Conservation (phyloP, 2,113 vertebrate genomes). For the Campylorhamphus procurvoides region DNA sequence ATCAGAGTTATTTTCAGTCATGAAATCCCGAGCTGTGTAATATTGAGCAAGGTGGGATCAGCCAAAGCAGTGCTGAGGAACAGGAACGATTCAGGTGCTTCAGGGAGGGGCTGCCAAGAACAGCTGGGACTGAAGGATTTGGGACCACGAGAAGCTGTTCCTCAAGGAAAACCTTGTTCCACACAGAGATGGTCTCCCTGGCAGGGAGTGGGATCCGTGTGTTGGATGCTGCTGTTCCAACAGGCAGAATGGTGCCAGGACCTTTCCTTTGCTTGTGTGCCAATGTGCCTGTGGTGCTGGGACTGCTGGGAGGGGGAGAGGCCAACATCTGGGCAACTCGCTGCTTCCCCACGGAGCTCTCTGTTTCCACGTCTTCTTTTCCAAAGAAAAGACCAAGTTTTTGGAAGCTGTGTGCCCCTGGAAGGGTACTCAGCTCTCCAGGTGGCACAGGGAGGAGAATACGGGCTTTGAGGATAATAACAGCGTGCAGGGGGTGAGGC, state of each 20-base stretch:
- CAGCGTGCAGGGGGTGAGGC: neutral
- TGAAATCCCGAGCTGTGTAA: neutral
- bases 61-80: fast-evolving
- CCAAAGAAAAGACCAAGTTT: neutral
- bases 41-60: fast-evolving
- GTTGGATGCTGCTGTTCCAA: neutral
- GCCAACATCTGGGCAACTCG: neutral
- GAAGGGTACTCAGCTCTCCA: neutral
- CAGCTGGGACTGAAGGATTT: neutral
- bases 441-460: neutral
- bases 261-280: neutral
- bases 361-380: neutral
- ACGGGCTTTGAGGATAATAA: neutral
- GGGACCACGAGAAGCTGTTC: neutral
- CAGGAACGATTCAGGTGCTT: neutral
- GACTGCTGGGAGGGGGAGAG: neutral
- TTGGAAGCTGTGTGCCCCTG: neutral
- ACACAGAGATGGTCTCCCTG: neutral
- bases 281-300: fast-evolving
- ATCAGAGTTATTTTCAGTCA: neutral
- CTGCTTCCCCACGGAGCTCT: neutral
- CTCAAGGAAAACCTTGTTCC: neutral
- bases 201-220: neutral
- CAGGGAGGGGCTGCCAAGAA: neutral
- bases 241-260: neutral